Evolutionary conservation across 2,113 vertebrate genomes (phyloP), one percentile per base, ranked within the genome.

Genomic region (Prionailurus bengalensis): DNA sequence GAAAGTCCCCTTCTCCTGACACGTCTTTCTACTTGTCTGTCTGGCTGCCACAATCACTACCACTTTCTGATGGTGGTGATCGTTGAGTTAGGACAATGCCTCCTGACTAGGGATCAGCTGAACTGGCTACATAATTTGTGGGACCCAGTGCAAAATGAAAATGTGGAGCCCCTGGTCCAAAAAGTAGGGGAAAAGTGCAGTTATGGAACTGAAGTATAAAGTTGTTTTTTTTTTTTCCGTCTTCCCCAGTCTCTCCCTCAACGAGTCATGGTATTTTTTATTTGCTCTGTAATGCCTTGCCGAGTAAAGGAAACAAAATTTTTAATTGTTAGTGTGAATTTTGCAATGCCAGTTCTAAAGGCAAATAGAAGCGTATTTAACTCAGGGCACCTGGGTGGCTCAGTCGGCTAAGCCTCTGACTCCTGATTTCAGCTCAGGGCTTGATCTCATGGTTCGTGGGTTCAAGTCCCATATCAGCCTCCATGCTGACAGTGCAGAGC

Each of bases 301-400:
- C 12, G 42, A 65, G n/a, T 58, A 70, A 95, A 80, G 66, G 85
- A 85, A 94, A 95, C 16, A 42, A 80, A 17, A 33, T 7, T 74
- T 86, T 58, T 53, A 65, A 61, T n/a, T 58, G 68, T 89, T 51
- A 13, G 33, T 36, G 29, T 79, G 42, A 79, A 88, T 39, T 39
- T 31, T 89, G 12, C n/a, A 83, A 76, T 17, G 66, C 33, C 55
- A 89, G 27, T 85, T 88, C 65, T 86, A 90, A 86, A 79, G 84
- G 53, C 33, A 51, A 68, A 73, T 73, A 65, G 2, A 92, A 82
- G 8, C 3, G 7, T n/a, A 9, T 89, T 36, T 82, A 31, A 66
- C 29, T 76, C 74, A 78, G 58, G 21, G 21, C 58, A 61, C 21
- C 8, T 23, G 58, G 58, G 21, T 61, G 58, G 58, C 58, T 61